A percentile compares a stretch with the other conserved stretches of the same genome.
Conservation (phyloP, 2,888 invertebrate genomes). For the Hyalella azteca region DNA sequence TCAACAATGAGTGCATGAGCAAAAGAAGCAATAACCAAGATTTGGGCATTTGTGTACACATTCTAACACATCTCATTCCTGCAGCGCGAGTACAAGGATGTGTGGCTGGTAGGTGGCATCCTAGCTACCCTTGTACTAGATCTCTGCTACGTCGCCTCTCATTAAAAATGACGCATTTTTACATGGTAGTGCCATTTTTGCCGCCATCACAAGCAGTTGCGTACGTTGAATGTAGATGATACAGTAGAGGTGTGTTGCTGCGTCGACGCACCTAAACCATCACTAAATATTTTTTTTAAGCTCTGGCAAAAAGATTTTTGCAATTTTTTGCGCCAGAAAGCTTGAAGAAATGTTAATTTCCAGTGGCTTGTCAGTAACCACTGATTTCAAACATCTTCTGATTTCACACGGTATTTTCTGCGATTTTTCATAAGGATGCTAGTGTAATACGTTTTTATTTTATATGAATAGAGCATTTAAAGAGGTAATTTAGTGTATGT, state of each 20-base stretch:
- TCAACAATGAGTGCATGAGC: no score
- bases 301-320: neutral
- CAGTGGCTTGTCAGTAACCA: no score
- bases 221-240: neutral
- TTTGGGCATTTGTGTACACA: no score
- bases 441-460: neutral
- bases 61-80: no score
- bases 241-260: neutral
- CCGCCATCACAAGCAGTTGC: neutral
- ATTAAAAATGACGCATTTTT: neutral
- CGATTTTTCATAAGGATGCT: neutral
- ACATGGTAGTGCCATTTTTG: constrained; percentile 28
- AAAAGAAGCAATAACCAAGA: no score
- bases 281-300: neutral
- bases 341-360: neutral
- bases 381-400: neutral
- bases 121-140: neutral
- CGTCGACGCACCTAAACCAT: neutral
- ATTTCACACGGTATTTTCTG: neutral
- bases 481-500: no score
- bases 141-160: constrained; percentile 9
- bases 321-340: neutral
- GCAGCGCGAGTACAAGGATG: constrained; percentile 59
- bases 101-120: constrained; percentile 57
- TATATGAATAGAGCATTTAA: neutral